Evolutionary conservation across 2,797 vertebrate species (phyloP).

Genomic region (Chaetodon trifasciatus): DNA sequence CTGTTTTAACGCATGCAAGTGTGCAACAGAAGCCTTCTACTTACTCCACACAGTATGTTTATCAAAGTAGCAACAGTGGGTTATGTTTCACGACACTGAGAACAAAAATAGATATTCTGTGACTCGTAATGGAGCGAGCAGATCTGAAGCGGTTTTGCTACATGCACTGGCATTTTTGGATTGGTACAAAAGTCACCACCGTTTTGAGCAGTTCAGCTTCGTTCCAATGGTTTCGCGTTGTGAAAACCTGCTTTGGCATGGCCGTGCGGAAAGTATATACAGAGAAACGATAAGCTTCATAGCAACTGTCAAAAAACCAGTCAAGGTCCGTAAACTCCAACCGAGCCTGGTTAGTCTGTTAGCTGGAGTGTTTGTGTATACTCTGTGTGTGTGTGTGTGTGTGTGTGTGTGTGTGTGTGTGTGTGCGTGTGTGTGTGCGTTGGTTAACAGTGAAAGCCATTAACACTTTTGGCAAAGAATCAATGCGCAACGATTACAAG

Average conservation of each 20-base stretch:
- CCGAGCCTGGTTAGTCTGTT: constrained; percentile 44
- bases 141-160: constrained; percentile 78
- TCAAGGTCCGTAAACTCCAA: constrained; percentile 54
- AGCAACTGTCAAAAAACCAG: constrained; percentile 52
- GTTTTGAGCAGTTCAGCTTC: constrained; percentile 41
- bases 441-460: constrained; percentile 76
- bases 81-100: constrained; percentile 39
- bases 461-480: constrained; percentile 78
- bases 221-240: constrained; percentile 38
- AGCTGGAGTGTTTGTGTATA: constrained; percentile 38
- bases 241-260: constrained; percentile 65
- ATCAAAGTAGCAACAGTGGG: constrained; percentile 79
- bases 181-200: constrained; percentile 68
- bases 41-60: constrained; percentile 73
- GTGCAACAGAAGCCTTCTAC: constrained; percentile 71
- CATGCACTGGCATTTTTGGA: constrained; percentile 81
- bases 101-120: constrained; percentile 53
- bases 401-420: constrained; percentile 41
- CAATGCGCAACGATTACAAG: constrained; percentile 54
- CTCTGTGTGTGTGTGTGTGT: constrained; percentile 36
- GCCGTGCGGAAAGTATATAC: constrained; percentile 55
- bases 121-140: constrained; percentile 42
- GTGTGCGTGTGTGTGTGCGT: constrained; percentile 40
- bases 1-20: constrained; percentile 71
- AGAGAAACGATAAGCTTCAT: constrained; percentile 30